Conservation (phyloP, 1,140 invertebrate species). For the Leptestheria dahalacensis region DNA sequence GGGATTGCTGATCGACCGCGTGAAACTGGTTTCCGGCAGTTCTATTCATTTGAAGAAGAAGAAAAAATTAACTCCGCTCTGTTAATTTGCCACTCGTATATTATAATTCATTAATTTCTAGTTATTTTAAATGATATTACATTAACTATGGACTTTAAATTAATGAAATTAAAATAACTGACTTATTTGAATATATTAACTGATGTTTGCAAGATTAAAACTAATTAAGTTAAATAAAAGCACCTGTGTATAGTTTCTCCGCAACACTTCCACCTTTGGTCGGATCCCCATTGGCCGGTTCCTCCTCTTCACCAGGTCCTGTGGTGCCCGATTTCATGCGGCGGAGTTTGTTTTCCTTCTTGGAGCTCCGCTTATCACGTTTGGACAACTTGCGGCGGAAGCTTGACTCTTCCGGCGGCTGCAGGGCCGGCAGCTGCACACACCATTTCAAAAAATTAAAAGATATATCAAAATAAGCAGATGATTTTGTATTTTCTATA, state of each 20-base stretch:
- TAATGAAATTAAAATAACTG: too few relatives aligned
- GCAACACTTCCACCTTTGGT: slow-evolving; percentile 48
- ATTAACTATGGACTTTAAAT: too few relatives aligned
- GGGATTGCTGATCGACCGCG: slow-evolving; percentile 94
- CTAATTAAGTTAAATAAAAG: too few relatives aligned
- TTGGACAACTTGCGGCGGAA: slow-evolving; percentile 91
- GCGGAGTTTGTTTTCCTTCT: slow-evolving; percentile 88
- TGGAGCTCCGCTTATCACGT: slow-evolving; percentile 93
- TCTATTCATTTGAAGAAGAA: too few relatives aligned
- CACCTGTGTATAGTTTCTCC: slow-evolving; percentile 81
- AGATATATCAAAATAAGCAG: background rate
- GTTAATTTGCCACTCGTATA: background rate
- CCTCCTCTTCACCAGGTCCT: slow-evolving; percentile 22
- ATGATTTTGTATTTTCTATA: background rate
- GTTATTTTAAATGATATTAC: background rate
- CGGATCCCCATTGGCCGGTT: slow-evolving; percentile 33
- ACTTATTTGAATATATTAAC: too few relatives aligned
- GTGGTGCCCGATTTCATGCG: slow-evolving; percentile 46
- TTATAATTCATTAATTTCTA: background rate
- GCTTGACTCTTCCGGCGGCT: slow-evolving; percentile 30
- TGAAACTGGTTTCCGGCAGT: slow-evolving; percentile 94
- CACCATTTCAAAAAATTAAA: too few relatives aligned
- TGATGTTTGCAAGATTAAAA: too few relatives aligned
- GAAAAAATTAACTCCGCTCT: slow-evolving; percentile 20
- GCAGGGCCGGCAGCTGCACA: slow-evolving; percentile 15